phyloP scores from a whole-genome alignment of 2,797 vertebrate species.

The Girardinus metallicus region DNA sequence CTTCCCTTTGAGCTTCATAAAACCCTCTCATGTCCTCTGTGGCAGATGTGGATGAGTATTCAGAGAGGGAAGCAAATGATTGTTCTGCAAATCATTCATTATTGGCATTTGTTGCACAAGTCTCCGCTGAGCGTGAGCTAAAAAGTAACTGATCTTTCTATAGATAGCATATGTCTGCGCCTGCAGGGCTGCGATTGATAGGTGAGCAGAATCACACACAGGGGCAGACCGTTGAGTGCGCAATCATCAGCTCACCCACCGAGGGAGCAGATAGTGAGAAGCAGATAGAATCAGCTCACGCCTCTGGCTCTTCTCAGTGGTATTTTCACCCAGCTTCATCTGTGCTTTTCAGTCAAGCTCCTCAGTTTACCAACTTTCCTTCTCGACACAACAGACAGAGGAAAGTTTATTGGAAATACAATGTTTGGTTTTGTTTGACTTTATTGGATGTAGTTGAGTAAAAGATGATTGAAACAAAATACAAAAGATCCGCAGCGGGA shows the following conservation, averaged over 20 bases:
- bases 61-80: conserved; percentile 31
- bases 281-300: conserved; percentile 36
- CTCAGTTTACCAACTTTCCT: conserved; percentile 10
- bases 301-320: conserved; percentile 48
- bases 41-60: conserved; percentile 23
- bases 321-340: conserved; percentile 35
- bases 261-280: conserved; percentile 44
- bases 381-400: not conserved
- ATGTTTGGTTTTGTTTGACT: no score
- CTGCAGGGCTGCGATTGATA: conserved; percentile 44
- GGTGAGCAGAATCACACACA: conserved; percentile 48
- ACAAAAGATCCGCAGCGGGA: not conserved
- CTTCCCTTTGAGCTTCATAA: conserved; percentile 28
- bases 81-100: conserved; percentile 40
- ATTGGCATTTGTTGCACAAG: conserved; percentile 42
- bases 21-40: conserved; percentile 29
- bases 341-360: conserved; percentile 24
- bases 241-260: conserved; percentile 54
- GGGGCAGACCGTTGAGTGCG: conserved; percentile 45
- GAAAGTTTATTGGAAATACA: no score
- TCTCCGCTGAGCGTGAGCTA: conserved; percentile 42
- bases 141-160: conserved; percentile 42
- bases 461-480: not conserved
- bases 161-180: conserved; percentile 54
- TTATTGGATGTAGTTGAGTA: no score